Evolutionary conservation across 2,113 vertebrate species (phyloP).

Genomic region (Larimichthys crocea): DNA sequence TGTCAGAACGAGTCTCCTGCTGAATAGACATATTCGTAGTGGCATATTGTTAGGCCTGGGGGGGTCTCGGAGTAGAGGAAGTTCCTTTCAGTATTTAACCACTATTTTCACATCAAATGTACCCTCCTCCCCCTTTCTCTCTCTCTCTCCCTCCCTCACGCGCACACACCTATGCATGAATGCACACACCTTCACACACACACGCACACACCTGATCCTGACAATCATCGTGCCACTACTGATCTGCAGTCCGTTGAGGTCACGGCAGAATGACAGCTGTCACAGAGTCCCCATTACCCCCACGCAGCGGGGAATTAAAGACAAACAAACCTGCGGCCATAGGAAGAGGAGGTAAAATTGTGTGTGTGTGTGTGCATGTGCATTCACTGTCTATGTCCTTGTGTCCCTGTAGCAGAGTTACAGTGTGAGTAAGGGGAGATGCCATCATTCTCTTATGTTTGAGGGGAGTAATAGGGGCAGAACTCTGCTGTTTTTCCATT

Average conservation of each 20-base stretch:
- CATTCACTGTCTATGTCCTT: constrained; percentile 53
- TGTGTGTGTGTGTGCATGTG: constrained; percentile 37
- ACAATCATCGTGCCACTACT: constrained; percentile 82
- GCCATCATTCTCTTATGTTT: constrained; percentile 69
- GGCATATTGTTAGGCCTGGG: constrained; percentile 78
- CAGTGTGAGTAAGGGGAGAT: constrained; percentile 41
- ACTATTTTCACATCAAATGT: constrained; percentile 76
- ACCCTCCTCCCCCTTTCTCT: constrained; percentile 6
- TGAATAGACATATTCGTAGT: constrained; percentile 76
- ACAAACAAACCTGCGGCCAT: constrained; percentile 83
- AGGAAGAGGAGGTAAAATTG: constrained; percentile 67
- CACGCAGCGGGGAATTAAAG: constrained; percentile 82
- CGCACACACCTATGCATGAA: constrained; percentile 18
- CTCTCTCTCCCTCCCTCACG: background rate
- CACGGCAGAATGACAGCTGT: constrained; percentile 85
- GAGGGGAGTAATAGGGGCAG: constrained; percentile 67
- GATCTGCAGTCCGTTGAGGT: constrained; percentile 80
- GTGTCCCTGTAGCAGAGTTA: constrained; percentile 62
- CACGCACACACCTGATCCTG: constrained; percentile 74
- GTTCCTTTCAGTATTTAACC: constrained; percentile 78
- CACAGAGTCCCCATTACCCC: constrained; percentile 81
- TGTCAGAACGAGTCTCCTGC: constrained; percentile 80
- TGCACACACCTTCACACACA: constrained; percentile 43
- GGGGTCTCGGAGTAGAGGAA: constrained; percentile 70
- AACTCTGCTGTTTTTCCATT: constrained; percentile 67